Evolutionary conservation across 1,140 invertebrate genomes (phyloP).

Genomic region (Rhagoletis pomonella): DNA sequence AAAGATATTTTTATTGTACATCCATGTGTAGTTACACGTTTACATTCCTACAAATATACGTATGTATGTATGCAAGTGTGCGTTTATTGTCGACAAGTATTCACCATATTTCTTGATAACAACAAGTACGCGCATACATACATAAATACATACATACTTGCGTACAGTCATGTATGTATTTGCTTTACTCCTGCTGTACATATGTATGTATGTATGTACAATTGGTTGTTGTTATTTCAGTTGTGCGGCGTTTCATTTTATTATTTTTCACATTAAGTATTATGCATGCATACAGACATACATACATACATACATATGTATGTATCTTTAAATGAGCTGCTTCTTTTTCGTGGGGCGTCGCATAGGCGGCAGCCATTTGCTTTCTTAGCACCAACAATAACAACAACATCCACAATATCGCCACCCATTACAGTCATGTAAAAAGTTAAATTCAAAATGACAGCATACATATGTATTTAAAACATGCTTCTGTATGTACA

Average conservation of each 20-base stretch:
- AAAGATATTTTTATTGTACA: no score
- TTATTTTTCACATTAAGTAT: background rate
- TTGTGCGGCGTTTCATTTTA: background rate
- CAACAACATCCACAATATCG: no score
- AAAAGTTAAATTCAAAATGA: no score
- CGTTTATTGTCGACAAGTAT: no score
- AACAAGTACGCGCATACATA: background rate
- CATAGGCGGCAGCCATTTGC: slow-evolving; percentile 16
- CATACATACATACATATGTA: background rate
- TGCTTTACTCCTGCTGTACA: background rate
- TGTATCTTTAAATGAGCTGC: background rate
- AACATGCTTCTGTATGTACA: no score
- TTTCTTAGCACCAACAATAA: background rate
- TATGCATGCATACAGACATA: no score
- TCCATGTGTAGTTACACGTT: background rate
- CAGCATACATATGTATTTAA: no score
- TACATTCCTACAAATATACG: background rate
- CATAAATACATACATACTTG: no score
- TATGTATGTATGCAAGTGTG: no score
- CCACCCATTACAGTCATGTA: background rate
- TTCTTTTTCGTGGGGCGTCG: background rate
- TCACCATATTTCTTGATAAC: background rate
- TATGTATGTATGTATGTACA: background rate
- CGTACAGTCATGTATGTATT: background rate
- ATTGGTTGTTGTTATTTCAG: background rate